These are phyloP conservation scores for Chlamydotis undulata DNA, from an alignment of 2,113 vertebrate genomes.

Conservation along the genomic window DNA sequence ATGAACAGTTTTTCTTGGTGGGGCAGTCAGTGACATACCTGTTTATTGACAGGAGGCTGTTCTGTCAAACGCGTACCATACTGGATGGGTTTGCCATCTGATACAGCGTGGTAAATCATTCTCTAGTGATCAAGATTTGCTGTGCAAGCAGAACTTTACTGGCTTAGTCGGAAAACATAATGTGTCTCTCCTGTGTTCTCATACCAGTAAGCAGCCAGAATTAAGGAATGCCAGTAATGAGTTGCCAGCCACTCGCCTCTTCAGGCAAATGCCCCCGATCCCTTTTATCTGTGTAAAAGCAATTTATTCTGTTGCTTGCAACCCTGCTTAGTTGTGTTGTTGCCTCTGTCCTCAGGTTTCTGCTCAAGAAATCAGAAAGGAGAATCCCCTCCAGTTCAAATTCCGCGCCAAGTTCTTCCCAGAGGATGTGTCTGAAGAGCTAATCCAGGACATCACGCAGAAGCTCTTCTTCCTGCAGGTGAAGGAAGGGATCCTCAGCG, in stretches of 20 bases:
- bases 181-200: not conserved
- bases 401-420: constrained; percentile 96
- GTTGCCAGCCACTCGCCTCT: not conserved
- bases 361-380: constrained; percentile 91
- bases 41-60: not conserved
- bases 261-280: not conserved
- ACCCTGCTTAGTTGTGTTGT: not conserved
- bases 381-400: constrained; percentile 92
- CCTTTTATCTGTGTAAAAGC: not conserved
- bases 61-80: not conserved
- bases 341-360: constrained; percentile 79
- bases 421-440: constrained; percentile 91
- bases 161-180: not conserved
- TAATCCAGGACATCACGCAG: constrained; percentile 96
- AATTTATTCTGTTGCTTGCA: not conserved
- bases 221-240: not conserved
- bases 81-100: not conserved
- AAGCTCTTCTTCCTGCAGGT: constrained; percentile 97
- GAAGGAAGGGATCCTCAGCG: constrained; percentile 90
- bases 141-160: not conserved
- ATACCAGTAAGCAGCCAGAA: not conserved
- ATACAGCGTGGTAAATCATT: not conserved
- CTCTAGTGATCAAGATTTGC: not conserved
- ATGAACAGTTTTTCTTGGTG: not conserved
- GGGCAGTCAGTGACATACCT: not conserved